Conservation (phyloP, 2,113 vertebrate genomes). For the Thamnaconus septentrionalis region DNA sequence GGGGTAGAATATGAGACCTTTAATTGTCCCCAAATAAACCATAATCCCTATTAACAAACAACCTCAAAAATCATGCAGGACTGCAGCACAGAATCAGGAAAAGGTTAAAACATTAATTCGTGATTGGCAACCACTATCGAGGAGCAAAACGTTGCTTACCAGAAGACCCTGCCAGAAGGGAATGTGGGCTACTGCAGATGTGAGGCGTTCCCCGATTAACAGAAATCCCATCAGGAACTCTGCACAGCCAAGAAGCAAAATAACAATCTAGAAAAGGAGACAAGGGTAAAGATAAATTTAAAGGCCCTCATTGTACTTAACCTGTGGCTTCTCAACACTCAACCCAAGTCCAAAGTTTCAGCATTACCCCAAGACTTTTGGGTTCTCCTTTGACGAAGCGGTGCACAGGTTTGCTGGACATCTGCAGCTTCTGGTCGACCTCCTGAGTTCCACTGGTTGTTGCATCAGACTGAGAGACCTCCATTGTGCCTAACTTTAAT, state of each 20-base stretch:
- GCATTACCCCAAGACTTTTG: constrained; percentile 58
- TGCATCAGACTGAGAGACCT: constrained; percentile 9
- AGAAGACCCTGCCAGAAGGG: constrained; percentile 62
- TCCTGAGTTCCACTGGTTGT: constrained; percentile 7
- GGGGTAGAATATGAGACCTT: too few species aligned
- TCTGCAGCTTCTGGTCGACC: not conserved
- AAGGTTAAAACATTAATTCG: not conserved
- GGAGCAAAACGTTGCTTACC: constrained; percentile 35
- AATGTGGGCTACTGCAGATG: constrained; percentile 8
- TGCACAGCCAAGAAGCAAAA: constrained; percentile 59
- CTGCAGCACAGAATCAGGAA: too few species aligned
- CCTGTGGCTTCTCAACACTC: not conserved
- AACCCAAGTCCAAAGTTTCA: not conserved
- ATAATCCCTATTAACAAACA: too few species aligned
- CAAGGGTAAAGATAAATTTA: not conserved
- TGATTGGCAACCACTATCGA: not conserved
- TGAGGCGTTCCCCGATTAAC: fast-evolving
- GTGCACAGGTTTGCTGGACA: constrained; percentile 60
- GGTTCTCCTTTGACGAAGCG: constrained; percentile 58
- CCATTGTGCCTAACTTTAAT: constrained; percentile 32
- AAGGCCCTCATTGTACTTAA: not conserved
- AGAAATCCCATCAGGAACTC: constrained; percentile 61
- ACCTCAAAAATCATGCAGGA: too few species aligned
- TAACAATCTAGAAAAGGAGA: constrained; percentile 39
- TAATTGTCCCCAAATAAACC: too few species aligned